Base-by-base conservation (phyloP, 23 tunicate genomes). In the Trididemnum miniatum region DNA sequence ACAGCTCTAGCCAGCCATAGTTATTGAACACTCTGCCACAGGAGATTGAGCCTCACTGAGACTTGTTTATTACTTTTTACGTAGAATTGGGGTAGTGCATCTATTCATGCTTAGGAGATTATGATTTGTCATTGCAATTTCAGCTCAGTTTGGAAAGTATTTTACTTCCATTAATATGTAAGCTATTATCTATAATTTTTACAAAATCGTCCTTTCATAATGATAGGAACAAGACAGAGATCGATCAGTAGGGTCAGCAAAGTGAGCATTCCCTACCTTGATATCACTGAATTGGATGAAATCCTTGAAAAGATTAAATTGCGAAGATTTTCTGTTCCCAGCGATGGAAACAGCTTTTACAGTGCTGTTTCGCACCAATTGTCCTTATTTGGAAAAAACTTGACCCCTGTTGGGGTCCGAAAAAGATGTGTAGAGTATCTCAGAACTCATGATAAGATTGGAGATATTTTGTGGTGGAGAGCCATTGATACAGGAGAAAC, bases 331-430 rank as follows among this genome's bases (percentile, higher is more conserved):
- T 77, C 82, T 1, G 67, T 52, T 20, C 66, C 66, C 20, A 57
- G 28, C 3, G 97, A 91, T 59, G 97, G 97, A 28, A 86, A 91
- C 84, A 57, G 87, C 76, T 85, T 91, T 65, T 91, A 73, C 80
- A 79, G 67, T 65, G 90, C 97, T 20, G 84, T 91, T 18, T 74
- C 77, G 31, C 78, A 82, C 40, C 97, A 91, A 65, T 64, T 91
- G 23, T 20, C 31, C 9, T 79, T 76, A 4, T 40, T 36, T 5
- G 77, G 84, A 2, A 35, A 39, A 31, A 23, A 35, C 1, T 29
- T 35, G 1, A 38, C 81, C 12, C 60, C 71, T n/a, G n/a, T 15
- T 3, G 62, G 59, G 4, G 40, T 83, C 26, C 81, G 94, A 59
- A 26, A 5, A 32, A 59, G 69, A 15, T 57, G 81, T 69, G 76